Evolutionary conservation across 2,113 vertebrate species (phyloP).

Genomic region (Gymnobelideus leadbeateri): DNA sequence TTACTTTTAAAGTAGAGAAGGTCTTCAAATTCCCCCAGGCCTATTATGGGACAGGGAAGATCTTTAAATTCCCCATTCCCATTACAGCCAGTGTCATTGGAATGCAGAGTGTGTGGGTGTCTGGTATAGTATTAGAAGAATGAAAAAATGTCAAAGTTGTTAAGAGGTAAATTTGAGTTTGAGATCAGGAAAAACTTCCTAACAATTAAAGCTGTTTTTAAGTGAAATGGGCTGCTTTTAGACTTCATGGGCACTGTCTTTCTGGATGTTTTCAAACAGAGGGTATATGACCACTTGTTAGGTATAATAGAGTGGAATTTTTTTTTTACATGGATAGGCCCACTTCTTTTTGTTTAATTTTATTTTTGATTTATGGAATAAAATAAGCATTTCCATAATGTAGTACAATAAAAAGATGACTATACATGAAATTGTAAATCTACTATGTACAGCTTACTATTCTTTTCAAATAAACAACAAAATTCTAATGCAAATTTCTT

Average conservation of each 20-base stretch:
- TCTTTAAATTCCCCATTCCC: too few species aligned
- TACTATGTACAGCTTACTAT: too few species aligned
- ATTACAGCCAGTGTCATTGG: not conserved
- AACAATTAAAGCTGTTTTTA: not conserved
- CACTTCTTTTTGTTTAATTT: not conserved
- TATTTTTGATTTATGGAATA: too few species aligned
- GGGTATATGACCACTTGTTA: not conserved
- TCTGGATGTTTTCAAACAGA: not conserved
- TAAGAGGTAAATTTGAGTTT: not conserved
- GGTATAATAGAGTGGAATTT: not conserved
- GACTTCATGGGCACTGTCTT: not conserved
- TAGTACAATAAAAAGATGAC: too few species aligned
- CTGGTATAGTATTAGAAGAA: not conserved
- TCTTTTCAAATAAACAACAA: too few species aligned
- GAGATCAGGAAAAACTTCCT: not conserved
- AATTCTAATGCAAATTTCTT: too few species aligned
- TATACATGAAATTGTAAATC: too few species aligned
- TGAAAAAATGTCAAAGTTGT: not conserved
- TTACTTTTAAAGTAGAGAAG: too few species aligned
- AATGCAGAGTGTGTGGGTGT: not conserved
- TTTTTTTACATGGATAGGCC: not conserved
- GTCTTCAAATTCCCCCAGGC: too few species aligned
- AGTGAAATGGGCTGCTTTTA: not conserved
- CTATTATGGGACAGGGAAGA: too few species aligned
- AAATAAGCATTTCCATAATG: too few species aligned